Conservation (phyloP, 2,888 invertebrate genomes). For the Frankliniella intonsa region DNA sequence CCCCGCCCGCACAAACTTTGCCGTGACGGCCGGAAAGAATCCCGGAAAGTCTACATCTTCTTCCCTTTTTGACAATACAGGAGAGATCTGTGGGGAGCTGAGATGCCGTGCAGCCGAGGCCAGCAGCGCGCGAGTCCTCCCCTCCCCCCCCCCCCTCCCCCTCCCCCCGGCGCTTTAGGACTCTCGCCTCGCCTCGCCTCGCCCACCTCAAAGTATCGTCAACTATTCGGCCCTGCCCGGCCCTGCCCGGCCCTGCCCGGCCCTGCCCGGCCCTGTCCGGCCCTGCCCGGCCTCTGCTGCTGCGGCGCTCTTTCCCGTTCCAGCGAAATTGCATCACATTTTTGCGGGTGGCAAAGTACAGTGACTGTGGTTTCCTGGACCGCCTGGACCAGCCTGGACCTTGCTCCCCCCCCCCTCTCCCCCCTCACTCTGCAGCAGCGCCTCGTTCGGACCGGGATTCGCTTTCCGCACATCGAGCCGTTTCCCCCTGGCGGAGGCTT, state of each 20-base stretch:
- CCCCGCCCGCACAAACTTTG: not conserved
- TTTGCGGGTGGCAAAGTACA: not conserved
- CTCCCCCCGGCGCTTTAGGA: not conserved
- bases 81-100: not conserved
- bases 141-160: not conserved
- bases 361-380: not conserved
- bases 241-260: not conserved
- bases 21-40: not conserved
- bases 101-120: not conserved
- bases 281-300: not conserved
- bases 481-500: no score
- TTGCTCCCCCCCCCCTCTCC: no score
- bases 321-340: slow-evolving; percentile 1
- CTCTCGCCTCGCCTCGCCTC: not conserved
- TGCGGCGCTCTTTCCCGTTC: not conserved
- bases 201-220: slow-evolving; percentile 21
- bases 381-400: no score
- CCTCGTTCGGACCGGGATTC: not conserved
- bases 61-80: slow-evolving; percentile 1
- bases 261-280: not conserved
- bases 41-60: not conserved
- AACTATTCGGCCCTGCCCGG: not conserved
- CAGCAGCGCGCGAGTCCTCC: no score
- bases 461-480: not conserved
- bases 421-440: not conserved